Base-by-base conservation (phyloP, 2,797 vertebrate species). In the Petrocephalus sullivani region DNA sequence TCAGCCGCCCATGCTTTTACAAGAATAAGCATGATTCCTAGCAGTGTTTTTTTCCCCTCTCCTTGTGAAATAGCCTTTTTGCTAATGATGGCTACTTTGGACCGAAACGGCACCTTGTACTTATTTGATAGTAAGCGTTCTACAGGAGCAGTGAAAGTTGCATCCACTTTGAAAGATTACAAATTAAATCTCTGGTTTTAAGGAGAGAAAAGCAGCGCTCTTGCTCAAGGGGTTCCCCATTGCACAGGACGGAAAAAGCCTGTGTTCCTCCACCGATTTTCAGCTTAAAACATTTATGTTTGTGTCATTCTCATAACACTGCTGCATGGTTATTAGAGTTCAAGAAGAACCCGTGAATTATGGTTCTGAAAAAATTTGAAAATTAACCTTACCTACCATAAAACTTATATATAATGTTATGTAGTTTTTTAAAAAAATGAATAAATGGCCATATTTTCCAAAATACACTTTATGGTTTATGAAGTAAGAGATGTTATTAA, bases 281-380 rank as follows among this genome's bases (percentile, higher is more conserved):
- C 19, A 78, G 71, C 71, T 78, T 78, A 78, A 46, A 78, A 78
- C 71, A 78, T 6, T 78, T 78, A 78, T 37, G 19, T 19, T 71
- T 71, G 71, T 78, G 41, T 78, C 37, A 78, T 78, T 78, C 71
- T 78, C 71, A n/a, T 71, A 71, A 71, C 33, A 78, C 37, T 46
- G 71, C 41, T 46, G 71, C 33, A 46, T 46, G 71, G 2, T 78
- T 16, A 78, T n/a, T 12, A 28, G 12, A 71, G 28, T 75, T 41
- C 4, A 75, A 16, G 4, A 78, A 78, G 16, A n/a, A 78, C 9
- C 37, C 2, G 37, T 78, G 71, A 49, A 78, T n/a, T 78, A 49
- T 78, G 16, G 14, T 78, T 78, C 16, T 46, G 19, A 14, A 78
- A 78, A 78, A n/a, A 78, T 78, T 78, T 78, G 46, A 2, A 7